These are phyloP conservation scores for Drosophila antonietae DNA, from an alignment of 2,888 invertebrate genomes.

Conservation along the genomic window DNA sequence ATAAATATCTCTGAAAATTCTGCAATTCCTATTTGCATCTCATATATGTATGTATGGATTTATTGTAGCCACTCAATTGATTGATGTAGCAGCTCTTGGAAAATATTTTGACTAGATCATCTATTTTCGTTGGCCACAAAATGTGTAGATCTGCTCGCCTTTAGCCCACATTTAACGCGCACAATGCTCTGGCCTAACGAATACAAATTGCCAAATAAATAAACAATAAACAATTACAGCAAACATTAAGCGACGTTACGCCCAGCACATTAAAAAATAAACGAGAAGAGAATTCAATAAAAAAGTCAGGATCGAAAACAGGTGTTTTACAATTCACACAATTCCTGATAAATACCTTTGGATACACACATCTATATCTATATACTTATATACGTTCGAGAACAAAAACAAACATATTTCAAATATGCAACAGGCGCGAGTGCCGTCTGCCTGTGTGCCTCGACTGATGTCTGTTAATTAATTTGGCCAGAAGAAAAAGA, in stretches of 20 bases:
- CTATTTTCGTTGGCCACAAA: neutral
- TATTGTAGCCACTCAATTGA: neutral
- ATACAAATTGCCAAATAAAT: conserved; percentile 53
- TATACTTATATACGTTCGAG: conserved; percentile 15
- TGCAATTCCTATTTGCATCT: too few relatives aligned
- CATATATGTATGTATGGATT: neutral
- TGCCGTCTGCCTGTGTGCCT: conserved; percentile 24
- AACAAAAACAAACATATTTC: conserved; percentile 73
- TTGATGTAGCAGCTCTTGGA: conserved; percentile 1
- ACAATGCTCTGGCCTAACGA: conserved; percentile 46
- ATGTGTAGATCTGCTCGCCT: neutral
- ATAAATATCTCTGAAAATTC: neutral
- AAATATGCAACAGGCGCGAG: conserved; percentile 46
- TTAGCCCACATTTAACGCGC: conserved; percentile 8
- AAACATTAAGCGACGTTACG: conserved; percentile 50
- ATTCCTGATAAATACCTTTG: conserved; percentile 59
- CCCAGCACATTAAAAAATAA: conserved; percentile 39
- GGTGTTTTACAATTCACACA: conserved; percentile 74
- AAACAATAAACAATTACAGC: conserved; percentile 54
- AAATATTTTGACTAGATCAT: conserved; percentile 15
- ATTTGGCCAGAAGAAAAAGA: conserved; percentile 55
- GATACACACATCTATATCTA: conserved; percentile 11
- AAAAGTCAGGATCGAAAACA: conserved; percentile 45
- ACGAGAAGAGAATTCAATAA: conserved; percentile 17
- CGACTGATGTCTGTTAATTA: conserved; percentile 71